Evolutionary conservation across 1,140 invertebrate genomes (phyloP), one percentile per base, ranked within the genome.

Genomic region (Bursaphelenchus mucronatus): DNA sequence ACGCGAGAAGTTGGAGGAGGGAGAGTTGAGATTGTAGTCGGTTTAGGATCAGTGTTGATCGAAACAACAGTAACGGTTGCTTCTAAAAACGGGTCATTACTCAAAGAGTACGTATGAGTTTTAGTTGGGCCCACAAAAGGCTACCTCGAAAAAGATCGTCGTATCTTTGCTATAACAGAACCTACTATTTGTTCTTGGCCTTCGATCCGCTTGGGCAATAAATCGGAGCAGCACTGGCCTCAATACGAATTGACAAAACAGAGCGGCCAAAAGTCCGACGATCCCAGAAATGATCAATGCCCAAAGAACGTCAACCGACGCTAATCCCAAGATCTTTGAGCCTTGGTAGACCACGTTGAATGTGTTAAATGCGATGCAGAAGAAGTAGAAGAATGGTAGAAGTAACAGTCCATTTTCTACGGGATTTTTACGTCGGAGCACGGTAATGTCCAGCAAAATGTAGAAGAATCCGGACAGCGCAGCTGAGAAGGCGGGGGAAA

Each of bases 291-390:
- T 13, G 7, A 13, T 4, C 4, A 40, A 10, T 13, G 55, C 39
- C 7, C 40, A 44, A 11, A 44, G 6, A 6, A 45, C 15, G 10
- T 40, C 19, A 57, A 57, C 19, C 3, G 40, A 40, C 10, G 40
- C 55, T 11, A 57, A 17, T 19, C 55, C 55, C n/a, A 57, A 39
- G 10, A 57, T 44, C 13, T 61, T 64, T 40, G 53, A 61, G 67
- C 92, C 92, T 84, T 94, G 89, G 64, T 90, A 87, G 46, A 91
- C 87, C 58, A 97, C 88, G 51, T 91, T 94, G 69, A 96, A 87
- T 0, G 93, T 86, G 83, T 96, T 96, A 56, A 95, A 86, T 69
- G 90, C 86, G 66, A 96, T 85, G n/a, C 92, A 94, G 39, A 90
- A 83, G 58, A 90, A 90, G 80, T 55, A 97, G 81, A 94, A 91